Base-by-base conservation (phyloP, 2,888 invertebrate species). In the Morpho helenor region DNA sequence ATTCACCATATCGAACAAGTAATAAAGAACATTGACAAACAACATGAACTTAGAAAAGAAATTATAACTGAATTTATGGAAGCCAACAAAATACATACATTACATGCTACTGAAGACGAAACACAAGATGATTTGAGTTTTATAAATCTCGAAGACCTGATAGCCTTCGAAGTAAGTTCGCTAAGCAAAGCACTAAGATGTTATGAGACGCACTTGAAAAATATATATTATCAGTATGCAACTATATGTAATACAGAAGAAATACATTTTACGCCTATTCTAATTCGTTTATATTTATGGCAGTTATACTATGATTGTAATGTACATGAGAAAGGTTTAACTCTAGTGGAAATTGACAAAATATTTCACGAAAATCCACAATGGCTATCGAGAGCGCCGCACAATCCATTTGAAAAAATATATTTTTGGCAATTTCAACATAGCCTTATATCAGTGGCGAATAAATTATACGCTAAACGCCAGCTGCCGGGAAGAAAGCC, bases 391-490 rank as follows among this genome's bases (percentile, higher is more conserved):
- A 82, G 79, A 57, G 74, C 75, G 4, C 73, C 83, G 1, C 91
- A 93, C 66, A 69, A 90, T 68, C 93, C 93, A 0, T 93, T 93
- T 68, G 93, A 93, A 67, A 88, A 84, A 66, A 87, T 93, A 68
- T 92, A 92, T 72, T 92, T 92, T 69, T 93, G 93, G 92, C 93
- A 94, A 73, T 93, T 92, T 74, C 58, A 92, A 43, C 92, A 92
- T 61, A 88, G 91, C 43, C 66, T 93, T 8, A 79, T 93, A 60
- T 83, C 91, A 45, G 80, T 92, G 39, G 86, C 92, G 2, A 88
- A 82, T 73, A 80, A 77, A 65, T 66, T 92, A 22, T 92, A 91
- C 67, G 78, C 84, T 2, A 82, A 82, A 67, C 77, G 69, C 59
- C 66, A 75, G 48, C 64, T 87, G 42, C 80, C 83, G 7, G 77